Evolutionary conservation across 2,888 invertebrate genomes (phyloP).

Genomic region (Pocota personata): DNA sequence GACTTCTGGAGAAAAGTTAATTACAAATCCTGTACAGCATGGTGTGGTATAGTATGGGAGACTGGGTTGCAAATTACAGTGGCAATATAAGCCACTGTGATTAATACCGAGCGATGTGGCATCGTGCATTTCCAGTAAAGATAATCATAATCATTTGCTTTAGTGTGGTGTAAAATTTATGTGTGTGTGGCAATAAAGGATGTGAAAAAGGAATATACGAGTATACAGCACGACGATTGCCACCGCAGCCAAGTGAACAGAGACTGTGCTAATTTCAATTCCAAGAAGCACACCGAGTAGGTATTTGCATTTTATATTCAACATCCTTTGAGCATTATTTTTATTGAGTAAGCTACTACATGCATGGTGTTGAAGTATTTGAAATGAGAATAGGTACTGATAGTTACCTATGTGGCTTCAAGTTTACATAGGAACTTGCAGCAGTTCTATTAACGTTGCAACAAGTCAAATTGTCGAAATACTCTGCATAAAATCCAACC

Average conservation of each 20-base stretch:
- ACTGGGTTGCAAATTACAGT: conserved; percentile 11
- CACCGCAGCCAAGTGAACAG: conserved; percentile 27
- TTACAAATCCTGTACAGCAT: conserved; percentile 47
- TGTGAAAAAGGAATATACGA: neutral
- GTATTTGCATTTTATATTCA: conserved; percentile 49
- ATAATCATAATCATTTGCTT: conserved; percentile 62
- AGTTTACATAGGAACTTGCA: too few species aligned
- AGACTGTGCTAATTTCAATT: conserved; percentile 15
- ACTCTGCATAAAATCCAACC: too few species aligned
- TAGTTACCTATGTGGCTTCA: too few species aligned
- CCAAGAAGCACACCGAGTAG: conserved; percentile 13
- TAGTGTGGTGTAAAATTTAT: neutral
- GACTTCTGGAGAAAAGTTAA: conserved; percentile 48
- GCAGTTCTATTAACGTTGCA: too few species aligned
- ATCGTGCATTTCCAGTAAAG: conserved; percentile 61
- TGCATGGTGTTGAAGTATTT: too few species aligned
- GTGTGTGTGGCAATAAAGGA: neutral
- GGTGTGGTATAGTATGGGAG: neutral
- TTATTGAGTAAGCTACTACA: too few species aligned
- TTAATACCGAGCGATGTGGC: conserved; percentile 59
- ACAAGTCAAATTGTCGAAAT: too few species aligned
- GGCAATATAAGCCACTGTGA: conserved; percentile 56
- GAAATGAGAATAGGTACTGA: too few species aligned
- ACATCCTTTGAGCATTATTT: too few species aligned
- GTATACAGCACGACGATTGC: neutral